These are phyloP conservation scores for Plectrocnemia conspersa DNA, from an alignment of 1,140 invertebrate genomes.

Conservation along the genomic window DNA sequence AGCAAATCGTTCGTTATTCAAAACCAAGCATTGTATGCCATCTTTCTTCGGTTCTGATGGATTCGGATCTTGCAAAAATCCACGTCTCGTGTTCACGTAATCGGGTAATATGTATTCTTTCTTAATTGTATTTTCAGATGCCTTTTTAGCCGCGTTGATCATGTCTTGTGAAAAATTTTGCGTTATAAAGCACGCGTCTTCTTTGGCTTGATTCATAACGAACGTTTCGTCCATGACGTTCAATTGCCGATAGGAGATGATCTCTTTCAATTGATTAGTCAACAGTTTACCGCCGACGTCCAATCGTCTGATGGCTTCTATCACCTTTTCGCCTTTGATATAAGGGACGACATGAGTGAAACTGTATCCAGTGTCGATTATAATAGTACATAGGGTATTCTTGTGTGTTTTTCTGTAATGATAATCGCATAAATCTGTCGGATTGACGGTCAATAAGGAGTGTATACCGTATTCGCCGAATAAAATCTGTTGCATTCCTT, in stretches of 20 bases:
- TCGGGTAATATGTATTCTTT: slow-evolving; percentile 95
- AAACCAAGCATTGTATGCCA: slow-evolving; percentile 73
- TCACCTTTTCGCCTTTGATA: slow-evolving; percentile 81
- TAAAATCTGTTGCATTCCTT: slow-evolving; percentile 91
- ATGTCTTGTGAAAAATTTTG: slow-evolving; percentile 83
- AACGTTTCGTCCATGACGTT: slow-evolving; percentile 99
- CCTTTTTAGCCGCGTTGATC: slow-evolving; percentile 64
- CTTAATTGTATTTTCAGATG: slow-evolving; percentile 61
- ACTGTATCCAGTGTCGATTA: slow-evolving; percentile 93
- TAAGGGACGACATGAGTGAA: slow-evolving; percentile 95
- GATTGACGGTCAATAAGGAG: slow-evolving; percentile 75
- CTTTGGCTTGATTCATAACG: slow-evolving; percentile 98
- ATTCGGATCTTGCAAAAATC: slow-evolving; percentile 63
- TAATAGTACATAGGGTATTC: slow-evolving; percentile 68
- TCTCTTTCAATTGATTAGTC: slow-evolving; percentile 97
- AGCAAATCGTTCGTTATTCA: slow-evolving; percentile 90
- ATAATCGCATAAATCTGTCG: slow-evolving; percentile 65
- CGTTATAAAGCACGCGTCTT: slow-evolving; percentile 94
- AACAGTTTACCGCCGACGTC: slow-evolving; percentile 96
- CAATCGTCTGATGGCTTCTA: slow-evolving; percentile 74
- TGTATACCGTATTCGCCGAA: slow-evolving; percentile 97
- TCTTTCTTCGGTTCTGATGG: slow-evolving; percentile 54
- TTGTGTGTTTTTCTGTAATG: slow-evolving; percentile 56
- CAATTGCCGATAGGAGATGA: slow-evolving; percentile 93
- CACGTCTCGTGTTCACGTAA: slow-evolving; percentile 79